Conservation (phyloP, 2,888 invertebrate genomes). For the Hyposoter dolosus region DNA sequence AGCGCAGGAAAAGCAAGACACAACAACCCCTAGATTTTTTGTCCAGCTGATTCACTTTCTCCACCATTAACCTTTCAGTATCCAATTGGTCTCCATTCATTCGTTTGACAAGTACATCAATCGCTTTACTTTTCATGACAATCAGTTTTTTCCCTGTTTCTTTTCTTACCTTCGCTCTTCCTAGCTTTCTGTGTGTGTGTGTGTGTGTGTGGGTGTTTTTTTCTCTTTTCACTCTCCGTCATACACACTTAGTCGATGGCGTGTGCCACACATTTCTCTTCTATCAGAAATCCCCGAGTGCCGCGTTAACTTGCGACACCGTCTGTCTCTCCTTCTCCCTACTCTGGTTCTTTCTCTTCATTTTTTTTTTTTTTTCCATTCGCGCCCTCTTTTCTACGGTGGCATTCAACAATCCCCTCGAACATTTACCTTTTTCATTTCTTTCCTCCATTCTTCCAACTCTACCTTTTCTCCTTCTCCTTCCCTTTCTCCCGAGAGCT, state of each 20-base stretch:
- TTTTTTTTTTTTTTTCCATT: neutral
- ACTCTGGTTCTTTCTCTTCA: slow-evolving; percentile 10
- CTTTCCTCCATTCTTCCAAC: neutral
- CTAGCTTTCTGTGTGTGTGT: neutral
- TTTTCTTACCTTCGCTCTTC: neutral
- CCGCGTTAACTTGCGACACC: slow-evolving; percentile 50
- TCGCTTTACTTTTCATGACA: slow-evolving; percentile 37
- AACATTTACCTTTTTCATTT: slow-evolving; percentile 31
- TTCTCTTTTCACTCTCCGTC: slow-evolving; percentile 26
- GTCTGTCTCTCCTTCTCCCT: slow-evolving; percentile 16
- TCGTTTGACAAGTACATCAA: slow-evolving; percentile 57
- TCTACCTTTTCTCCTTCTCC: neutral
- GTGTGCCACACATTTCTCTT: slow-evolving; percentile 54
- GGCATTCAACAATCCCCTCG: slow-evolving; percentile 58
- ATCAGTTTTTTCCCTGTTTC: slow-evolving; percentile 8
- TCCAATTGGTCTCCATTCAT: slow-evolving; percentile 56
- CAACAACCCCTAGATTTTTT: slow-evolving; percentile 23
- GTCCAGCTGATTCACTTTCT: slow-evolving; percentile 31
- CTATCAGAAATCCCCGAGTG: slow-evolving; percentile 50
- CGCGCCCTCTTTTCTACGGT: slow-evolving; percentile 4
- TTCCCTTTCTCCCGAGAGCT: neutral
- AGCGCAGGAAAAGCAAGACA: slow-evolving; percentile 9
- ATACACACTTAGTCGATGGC: slow-evolving; percentile 18
- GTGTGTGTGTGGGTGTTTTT: neutral
- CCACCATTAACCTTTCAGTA: slow-evolving; percentile 58